Base-by-base conservation (phyloP, 2,113 vertebrate genomes). In the Notothenia rossii region DNA sequence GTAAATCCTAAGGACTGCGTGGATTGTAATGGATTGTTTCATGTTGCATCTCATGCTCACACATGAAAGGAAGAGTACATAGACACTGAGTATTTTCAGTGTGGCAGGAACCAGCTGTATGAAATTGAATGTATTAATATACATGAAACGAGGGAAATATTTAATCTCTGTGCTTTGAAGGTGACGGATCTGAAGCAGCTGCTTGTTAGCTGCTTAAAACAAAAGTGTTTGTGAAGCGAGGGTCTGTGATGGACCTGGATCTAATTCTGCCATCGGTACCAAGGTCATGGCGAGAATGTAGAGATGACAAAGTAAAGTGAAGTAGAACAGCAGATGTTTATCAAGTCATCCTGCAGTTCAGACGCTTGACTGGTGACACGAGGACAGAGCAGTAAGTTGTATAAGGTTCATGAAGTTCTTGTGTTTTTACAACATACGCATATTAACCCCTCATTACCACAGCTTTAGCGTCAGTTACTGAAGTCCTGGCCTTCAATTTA, bases 381-480 rank as follows among this genome's bases (percentile, higher is more conserved):
- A 56, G 15, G 33, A 59, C 25, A 73, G 3, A 22, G 40, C 25
- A 61, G 18, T 50, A 50, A 33, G 36, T n/a, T 29, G 64, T 50
- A 10, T 78, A 13, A 56, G 29, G 8, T 51, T 67, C 5, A 53
- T 60, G 54, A 81, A 64, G 49, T n/a, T 25, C 7, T 13, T 75
- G 10, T 60, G 66, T 77, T 49, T 75, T 33, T 33, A 55, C 4
- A n/a, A 60, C 69, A 55, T 10, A 17, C 3, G 13, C 3, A 14
- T 36, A 15, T 58, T 60, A 45, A 59, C 8, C 36, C 10, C 36
- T 50, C 22, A 5, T 50, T 29, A 33, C 10, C 13, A 46, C 60
- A 55, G 14, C 11, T 59, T 61, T 20, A 51, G 53, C 10, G 33
- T 49, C 5, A 65, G 71, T 49, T 22, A 4, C 13, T 33, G 3